These are phyloP conservation scores for Drosophila sechellia DNA, from an alignment of 1,140 invertebrate species.

Conservation along the genomic window DNA sequence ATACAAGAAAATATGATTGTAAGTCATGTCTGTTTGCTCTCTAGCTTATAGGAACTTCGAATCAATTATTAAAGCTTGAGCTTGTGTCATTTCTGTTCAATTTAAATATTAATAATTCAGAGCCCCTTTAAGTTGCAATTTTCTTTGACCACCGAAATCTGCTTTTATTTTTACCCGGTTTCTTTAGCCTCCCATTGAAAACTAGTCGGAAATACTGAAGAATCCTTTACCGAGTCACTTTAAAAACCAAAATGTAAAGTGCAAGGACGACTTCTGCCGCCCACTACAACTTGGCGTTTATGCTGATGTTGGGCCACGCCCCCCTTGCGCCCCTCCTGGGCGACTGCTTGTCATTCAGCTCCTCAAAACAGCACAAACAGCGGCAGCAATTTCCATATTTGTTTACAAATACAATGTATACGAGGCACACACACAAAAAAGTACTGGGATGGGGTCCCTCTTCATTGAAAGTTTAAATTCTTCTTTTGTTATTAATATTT, in stretches of 20 bases:
- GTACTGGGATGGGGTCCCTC: slow-evolving; percentile 9
- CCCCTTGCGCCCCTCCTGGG: not conserved
- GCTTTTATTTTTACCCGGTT: not conserved
- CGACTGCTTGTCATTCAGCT: slow-evolving; percentile 36
- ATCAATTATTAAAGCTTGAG: not conserved
- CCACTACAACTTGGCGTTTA: slow-evolving; percentile 35
- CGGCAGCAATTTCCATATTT: slow-evolving; percentile 62
- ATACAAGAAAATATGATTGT: not conserved
- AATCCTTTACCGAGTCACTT: slow-evolving; percentile 7
- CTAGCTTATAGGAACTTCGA: not conserved
- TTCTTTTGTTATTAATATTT: slow-evolving; percentile 81
- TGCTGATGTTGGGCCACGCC: slow-evolving; percentile 16
- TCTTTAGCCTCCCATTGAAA: not conserved
- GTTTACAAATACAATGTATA: slow-evolving; percentile 60
- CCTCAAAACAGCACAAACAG: slow-evolving; percentile 38
- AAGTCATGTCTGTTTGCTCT: not conserved
- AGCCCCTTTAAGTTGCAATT: not conserved
- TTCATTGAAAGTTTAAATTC: slow-evolving; percentile 80
- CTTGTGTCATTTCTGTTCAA: too few relatives aligned
- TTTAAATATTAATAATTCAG: too few relatives aligned
- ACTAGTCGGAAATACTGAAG: not conserved
- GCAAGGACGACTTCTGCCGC: slow-evolving; percentile 30
- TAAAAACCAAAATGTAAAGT: slow-evolving; percentile 28
- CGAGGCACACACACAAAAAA: slow-evolving; percentile 20
- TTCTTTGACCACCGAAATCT: not conserved